Base-by-base conservation (phyloP, 2,888 invertebrate species). In the Mimumesa dahlbomi region DNA sequence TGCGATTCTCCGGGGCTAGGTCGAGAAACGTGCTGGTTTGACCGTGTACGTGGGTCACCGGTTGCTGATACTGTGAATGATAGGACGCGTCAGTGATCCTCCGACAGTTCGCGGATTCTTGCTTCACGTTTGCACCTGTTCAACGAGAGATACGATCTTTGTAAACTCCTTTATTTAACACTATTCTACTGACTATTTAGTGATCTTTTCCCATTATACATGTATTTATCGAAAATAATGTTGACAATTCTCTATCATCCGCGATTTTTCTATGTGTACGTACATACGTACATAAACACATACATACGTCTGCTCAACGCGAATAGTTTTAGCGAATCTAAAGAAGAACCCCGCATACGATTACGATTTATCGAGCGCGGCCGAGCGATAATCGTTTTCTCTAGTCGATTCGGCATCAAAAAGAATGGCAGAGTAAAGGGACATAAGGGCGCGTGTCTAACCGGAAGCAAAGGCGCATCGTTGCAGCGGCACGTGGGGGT, bases 391-490 rank as follows among this genome's bases (percentile, higher is more conserved):
- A 62, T 78, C 72, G 64, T 53, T 79, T 50, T 63, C 69, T 69
- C 45, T n/a, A 36, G 54, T 57, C 48, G 46, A 68, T 45, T 50
- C 46, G 29, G 48, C 52, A 67, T 52, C 46, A 43, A 25, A 34
- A 36, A 14, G 50, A 46, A 58, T 29, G 48, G 22, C 19, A 45
- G 58, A 66, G 63, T 48, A 73, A 48, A 56, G 69, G 73, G 79
- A 82, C 79, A 84, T 61, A 79, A 74, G 77, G 84, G 78, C 87
- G 82, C 85, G 86, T 86, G 86, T 80, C 84, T 63, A 49, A 78
- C 77, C 86, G 86, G 86, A 86, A 86, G 87, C 76, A 53, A 79
- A 75, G 82, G 83, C 82, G 86, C 85, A 87, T 85, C 86, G 84
- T 79, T 83, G 84, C 82, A 85, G 66, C 76, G 83, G 80, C 86